Conservation (phyloP, 2,113 vertebrate species). For the Ahaetulla prasina region DNA sequence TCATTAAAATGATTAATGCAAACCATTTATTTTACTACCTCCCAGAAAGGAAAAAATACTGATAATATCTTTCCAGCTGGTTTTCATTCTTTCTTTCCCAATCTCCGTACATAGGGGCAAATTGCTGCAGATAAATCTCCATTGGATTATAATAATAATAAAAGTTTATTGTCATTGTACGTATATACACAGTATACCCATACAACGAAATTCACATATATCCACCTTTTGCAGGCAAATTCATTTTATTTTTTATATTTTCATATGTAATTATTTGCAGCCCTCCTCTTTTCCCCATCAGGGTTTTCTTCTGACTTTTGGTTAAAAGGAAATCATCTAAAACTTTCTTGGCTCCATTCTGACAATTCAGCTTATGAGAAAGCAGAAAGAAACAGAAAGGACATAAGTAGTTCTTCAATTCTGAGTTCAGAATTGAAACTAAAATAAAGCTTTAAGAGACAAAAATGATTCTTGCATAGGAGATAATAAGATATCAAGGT, state of each 20-base stretch:
- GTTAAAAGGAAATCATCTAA: constrained; percentile 1
- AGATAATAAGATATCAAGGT: neutral
- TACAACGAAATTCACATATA: no score
- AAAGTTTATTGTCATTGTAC: no score
- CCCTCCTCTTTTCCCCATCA: no score
- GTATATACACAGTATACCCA: no score
- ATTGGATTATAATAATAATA: no score
- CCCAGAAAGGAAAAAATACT: neutral
- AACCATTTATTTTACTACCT: neutral
- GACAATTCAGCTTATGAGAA: neutral
- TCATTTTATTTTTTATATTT: neutral
- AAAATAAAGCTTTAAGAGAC: neutral
- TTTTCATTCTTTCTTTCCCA: neutral
- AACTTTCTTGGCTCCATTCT: neutral
- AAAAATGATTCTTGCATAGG: neutral
- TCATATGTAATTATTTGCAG: neutral
- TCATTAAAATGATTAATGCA: neutral
- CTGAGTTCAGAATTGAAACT: neutral
- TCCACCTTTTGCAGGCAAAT: neutral
- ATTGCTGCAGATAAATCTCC: neutral
- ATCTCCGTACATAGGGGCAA: neutral
- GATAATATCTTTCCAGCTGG: neutral
- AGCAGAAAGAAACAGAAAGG: neutral
- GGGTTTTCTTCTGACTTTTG: neutral
- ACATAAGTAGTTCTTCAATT: neutral